phyloP scores from a whole-genome alignment of 2,797 vertebrate genomes.

The Tragelaphus eurycerus region DNA sequence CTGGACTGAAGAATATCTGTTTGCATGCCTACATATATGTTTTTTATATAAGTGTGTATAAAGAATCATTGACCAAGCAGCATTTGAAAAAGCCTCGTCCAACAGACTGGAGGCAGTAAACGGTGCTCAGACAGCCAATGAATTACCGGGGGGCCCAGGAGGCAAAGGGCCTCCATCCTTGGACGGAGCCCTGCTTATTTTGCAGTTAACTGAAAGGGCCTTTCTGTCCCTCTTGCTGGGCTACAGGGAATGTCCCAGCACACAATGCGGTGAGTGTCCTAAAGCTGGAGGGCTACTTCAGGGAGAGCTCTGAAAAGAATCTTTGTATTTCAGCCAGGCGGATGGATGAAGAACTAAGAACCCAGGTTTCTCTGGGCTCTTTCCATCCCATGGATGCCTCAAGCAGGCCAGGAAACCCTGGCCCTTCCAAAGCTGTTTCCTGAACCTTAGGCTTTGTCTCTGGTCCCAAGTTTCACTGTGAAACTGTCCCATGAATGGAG shows the following conservation, averaged over 20 bases:
- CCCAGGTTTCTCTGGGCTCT: constrained; percentile 13
- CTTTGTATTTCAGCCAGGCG: constrained; percentile 38
- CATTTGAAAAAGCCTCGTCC: neutral
- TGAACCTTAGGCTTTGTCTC: neutral
- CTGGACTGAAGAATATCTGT: neutral
- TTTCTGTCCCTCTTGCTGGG: constrained; percentile 56
- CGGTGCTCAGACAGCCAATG: neutral
- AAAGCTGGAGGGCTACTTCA: neutral
- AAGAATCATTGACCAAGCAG: neutral
- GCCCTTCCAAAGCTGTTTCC: neutral
- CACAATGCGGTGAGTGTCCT: constrained; percentile 63
- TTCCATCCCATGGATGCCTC: neutral
- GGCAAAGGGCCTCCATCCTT: neutral
- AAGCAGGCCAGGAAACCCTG: neutral
- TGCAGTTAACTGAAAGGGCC: constrained; percentile 59
- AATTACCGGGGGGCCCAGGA: neutral
- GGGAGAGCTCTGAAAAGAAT: constrained; percentile 57
- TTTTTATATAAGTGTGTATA: neutral
- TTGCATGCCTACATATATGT: neutral
- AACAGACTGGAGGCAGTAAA: neutral
- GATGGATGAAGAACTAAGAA: neutral
- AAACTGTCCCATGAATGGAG: neutral
- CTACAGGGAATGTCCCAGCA: constrained; percentile 1
- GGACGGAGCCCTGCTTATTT: constrained; percentile 56
- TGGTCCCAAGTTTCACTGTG: neutral